These are phyloP conservation scores for Ommatoiulus sabulosus DNA, from an alignment of 2,888 invertebrate species.

Conservation along the genomic window DNA sequence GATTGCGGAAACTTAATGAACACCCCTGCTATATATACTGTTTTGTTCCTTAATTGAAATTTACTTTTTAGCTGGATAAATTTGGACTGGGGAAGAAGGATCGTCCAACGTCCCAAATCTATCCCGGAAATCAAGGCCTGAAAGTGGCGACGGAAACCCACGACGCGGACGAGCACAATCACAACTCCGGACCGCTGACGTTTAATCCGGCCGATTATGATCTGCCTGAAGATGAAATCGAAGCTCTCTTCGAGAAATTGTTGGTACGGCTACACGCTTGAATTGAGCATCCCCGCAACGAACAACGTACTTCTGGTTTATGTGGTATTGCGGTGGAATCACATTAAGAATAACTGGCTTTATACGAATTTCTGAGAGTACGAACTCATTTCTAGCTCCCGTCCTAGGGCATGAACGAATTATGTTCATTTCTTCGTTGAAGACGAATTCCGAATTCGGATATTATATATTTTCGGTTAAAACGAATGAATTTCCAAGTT, in stretches of 20 bases:
- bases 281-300: neutral
- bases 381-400: no score
- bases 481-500: no score
- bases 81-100: constrained; percentile 52
- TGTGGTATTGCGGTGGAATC: no score
- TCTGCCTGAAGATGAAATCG: constrained; percentile 47
- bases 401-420: no score
- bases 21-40: neutral
- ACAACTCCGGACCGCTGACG: constrained; percentile 19
- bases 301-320: no score
- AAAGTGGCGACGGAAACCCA: neutral
- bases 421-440: no score
- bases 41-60: neutral
- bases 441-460: no score
- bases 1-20: neutral
- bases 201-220: constrained; percentile 42
- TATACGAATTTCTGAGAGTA: no score
- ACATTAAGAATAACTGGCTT: no score
- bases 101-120: constrained; percentile 17
- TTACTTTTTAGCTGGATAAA: constrained; percentile 42
- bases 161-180: constrained; percentile 1
- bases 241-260: constrained; percentile 52
- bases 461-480: no score
- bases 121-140: neutral
- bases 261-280: neutral